Evolutionary conservation across 2,797 vertebrate species (phyloP).

Genomic region (Arctocebus calabarensis): DNA sequence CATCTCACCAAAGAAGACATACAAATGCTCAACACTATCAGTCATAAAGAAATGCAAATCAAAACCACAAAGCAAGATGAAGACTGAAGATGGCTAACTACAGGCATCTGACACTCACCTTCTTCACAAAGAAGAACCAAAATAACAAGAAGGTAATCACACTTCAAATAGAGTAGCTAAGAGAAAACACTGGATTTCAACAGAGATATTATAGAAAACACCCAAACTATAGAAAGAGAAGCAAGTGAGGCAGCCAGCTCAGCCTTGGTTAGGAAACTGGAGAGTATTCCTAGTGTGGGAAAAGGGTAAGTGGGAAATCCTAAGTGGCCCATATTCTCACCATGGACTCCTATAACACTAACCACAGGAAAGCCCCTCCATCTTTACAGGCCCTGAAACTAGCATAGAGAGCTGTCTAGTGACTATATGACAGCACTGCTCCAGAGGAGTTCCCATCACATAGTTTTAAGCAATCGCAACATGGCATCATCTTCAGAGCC

Average conservation of each 20-base stretch:
- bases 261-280: not conserved
- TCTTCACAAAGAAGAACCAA: not conserved
- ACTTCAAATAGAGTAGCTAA: not conserved
- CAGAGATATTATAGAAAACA: not conserved
- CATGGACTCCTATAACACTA: not conserved
- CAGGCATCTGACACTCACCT: not conserved
- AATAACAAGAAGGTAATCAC: not conserved
- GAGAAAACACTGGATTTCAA: not conserved
- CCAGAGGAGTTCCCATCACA: not conserved
- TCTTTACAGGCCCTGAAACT: not conserved
- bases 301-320: not conserved
- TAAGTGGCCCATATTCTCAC: not conserved
- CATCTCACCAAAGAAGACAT: not conserved
- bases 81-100: not conserved
- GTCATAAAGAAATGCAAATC: conserved; percentile 33
- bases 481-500: not conserved
- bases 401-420: not conserved
- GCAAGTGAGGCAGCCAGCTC: not conserved
- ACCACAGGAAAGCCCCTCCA: not conserved
- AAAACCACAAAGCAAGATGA: not conserved
- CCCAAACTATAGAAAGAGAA: too few relatives aligned
- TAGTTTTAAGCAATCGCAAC: not conserved
- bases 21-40: not conserved
- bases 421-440: not conserved
- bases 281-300: not conserved